Base-by-base conservation (phyloP, 2,888 invertebrate species). In the Cosmia pyralina region DNA sequence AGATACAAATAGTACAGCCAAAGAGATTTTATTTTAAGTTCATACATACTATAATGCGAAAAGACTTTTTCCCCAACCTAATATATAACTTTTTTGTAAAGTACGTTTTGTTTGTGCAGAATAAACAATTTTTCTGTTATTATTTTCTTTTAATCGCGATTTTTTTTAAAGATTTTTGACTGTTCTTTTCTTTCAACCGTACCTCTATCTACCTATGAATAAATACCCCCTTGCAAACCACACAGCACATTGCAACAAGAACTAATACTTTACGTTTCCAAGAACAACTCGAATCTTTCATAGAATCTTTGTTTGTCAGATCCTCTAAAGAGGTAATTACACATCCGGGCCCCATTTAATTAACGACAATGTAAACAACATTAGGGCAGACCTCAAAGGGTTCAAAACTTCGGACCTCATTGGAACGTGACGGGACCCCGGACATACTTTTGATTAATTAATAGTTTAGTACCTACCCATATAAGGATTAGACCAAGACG, bases 351-450 rank as follows among this genome's bases (percentile, higher is more conserved):
- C 90, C 88, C 86, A 90, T 92, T 92, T 91, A 93, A 92, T 92
- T 91, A 92, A 90, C 90, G 90, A 87, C 90, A 90, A 88, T 90
- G 92, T 93, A 93, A 93, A 92, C 92, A 93, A 91, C 92, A 93
- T 93, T 92, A 93, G 88, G 87, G 87, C 84, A 80, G 82, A 86
- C 93, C 93, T 87, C 93, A 93, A 90, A 90, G 89, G 90, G 89
- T 87, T 86, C 63, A 77, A 88, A 92, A 91, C 88, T 92, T 90
- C 83, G 82, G 69, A 79, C 86, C 87, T 88, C 88, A 87, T 88
- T 85, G 86, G 88, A 86, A 89, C 89, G 89, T 85, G 85, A 85
- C 84, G 84, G 81, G 81, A 76, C 81, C 76, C 76, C 79, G 81
- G 82, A 88, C 84, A 85, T 89, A 88, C 85, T 88, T 89, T 90